Evolutionary conservation across 2,797 vertebrate genomes (phyloP).

Genomic region (Mormyrops attenuatus): DNA sequence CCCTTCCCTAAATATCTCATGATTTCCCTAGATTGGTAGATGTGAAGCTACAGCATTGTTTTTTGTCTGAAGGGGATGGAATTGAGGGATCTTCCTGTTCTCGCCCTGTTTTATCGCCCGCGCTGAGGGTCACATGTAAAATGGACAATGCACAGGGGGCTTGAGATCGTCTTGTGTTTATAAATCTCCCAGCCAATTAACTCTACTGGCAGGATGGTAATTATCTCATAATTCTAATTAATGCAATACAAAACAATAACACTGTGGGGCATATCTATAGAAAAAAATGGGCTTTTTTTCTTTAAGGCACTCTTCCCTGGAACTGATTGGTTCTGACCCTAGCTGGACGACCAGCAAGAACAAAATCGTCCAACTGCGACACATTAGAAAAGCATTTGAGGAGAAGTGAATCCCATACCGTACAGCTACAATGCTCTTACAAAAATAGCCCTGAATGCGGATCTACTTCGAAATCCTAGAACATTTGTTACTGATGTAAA

Average conservation of each 20-base stretch:
- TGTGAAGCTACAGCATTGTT: not conserved
- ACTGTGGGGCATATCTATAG: not conserved
- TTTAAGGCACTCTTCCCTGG: not conserved
- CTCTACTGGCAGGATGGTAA: slow-evolving; percentile 50
- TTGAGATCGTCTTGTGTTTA: slow-evolving; percentile 49
- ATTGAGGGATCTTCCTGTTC: slow-evolving; percentile 7
- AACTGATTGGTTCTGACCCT: not conserved
- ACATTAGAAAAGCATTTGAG: not conserved
- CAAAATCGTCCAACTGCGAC: not conserved
- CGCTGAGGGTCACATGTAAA: slow-evolving; percentile 50
- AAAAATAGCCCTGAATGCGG: not conserved
- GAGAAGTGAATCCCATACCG: not conserved
- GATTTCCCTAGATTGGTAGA: not conserved
- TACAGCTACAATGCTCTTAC: not conserved
- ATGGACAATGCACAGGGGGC: slow-evolving; percentile 51
- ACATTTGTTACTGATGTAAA: not conserved
- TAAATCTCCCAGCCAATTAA: slow-evolving; percentile 60
- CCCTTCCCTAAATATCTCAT: not conserved
- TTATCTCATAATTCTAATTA: slow-evolving; percentile 41
- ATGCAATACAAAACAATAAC: not conserved
- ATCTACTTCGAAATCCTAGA: not conserved
- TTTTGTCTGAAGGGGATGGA: not conserved
- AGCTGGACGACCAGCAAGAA: not conserved
- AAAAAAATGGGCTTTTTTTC: not conserved
- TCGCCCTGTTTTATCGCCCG: slow-evolving; percentile 40